Evolutionary conservation across 2,113 vertebrate genomes (phyloP), one percentile per base, ranked within the genome.

Genomic region (Lepisosteus osseus): DNA sequence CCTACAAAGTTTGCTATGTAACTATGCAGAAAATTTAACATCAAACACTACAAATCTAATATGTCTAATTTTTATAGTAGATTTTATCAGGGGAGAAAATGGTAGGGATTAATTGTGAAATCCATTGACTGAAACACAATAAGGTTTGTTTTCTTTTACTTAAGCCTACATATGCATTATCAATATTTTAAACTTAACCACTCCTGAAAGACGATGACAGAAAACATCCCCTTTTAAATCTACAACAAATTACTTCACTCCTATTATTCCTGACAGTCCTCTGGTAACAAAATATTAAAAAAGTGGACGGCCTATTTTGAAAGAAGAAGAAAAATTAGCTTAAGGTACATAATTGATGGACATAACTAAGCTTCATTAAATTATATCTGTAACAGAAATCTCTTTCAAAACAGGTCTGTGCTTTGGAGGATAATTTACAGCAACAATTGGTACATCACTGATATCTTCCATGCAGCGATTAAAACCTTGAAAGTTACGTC

Each of bases 311-410:
- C 8, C 17, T 4, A 47, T 42, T 67, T 67, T 14, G 7, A 67
- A 68, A 55, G 15, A 40, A 11, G 29, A 67, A n/a, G 54, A 40
- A 6, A 17, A 44, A 59, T 13, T n/a, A 59, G 11, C 57, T 59
- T 44, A 54, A 59, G 8, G 2, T 29, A 69, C 12, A 69, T 13
- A 59, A 40, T 71, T 63, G 57, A 71, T 62, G 59, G 59, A 62
- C 69, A 62, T 71, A 63, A 71, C 57, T 62, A 43, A 44, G 51
- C 41, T 15, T 71, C 57, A 62, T n/a, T 57, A 71, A 71, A 61
- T 61, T 44, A 62, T 62, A 71, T 71, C 69, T 71, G 57, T 71
- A 42, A 62, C 69, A 71, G 68, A 70, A 62, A 71, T 62, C 57
- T 71, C 57, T 62, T 57, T 51, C 69, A 42, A 70, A 71, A 29